Base-by-base conservation (phyloP, 2,113 vertebrate genomes). In the Chionomys nivalis region DNA sequence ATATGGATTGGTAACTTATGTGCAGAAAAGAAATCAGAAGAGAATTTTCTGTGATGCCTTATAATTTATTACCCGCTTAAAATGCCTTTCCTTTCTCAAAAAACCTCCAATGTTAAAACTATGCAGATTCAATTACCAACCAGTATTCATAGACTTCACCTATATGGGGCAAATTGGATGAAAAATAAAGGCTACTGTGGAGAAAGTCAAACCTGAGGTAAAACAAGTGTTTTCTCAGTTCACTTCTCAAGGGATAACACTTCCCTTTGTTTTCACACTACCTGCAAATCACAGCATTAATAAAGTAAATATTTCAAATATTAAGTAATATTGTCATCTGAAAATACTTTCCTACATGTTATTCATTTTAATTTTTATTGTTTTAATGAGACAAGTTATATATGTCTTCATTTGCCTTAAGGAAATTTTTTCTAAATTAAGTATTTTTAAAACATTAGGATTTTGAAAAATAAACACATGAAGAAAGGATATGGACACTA, bases 1-100 rank as follows among this genome's bases (percentile, higher is more conserved):
- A 90, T 90, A 92, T 90, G 97, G 17, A 61, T 96, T 87, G 94
- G 17, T 58, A 96, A 90, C 58, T 97, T 87, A 82, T 66, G 19
- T 85, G 95, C 28, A 31, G 93, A 7, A 79, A 55, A n/a, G 55
- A 98, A 93, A 96, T 83, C 76, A 94, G 4, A 85, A 17, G 9
- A 93, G 58, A 47, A 96, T 89, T 94, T 96, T 96, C 87, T 96
- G 24, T 1, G 9, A 92, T 93, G 61, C 17, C 89, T 91, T 81
- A 2, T 63, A 61, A 91, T 65, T 94, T 88, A 88, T 90, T 98
- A 96, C 63, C 49, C 77, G 1, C 26, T 96, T 86, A 36, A 95
- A 95, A 65, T 12, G 0, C 58, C 95, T 97, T 89, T 93, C 94
- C 17, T 72, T 79, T 13, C 61, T 12, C 78, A 14, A 55, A 86